Evolutionary conservation across 2,888 invertebrate genomes (phyloP).

Genomic region (Thereva unica): DNA sequence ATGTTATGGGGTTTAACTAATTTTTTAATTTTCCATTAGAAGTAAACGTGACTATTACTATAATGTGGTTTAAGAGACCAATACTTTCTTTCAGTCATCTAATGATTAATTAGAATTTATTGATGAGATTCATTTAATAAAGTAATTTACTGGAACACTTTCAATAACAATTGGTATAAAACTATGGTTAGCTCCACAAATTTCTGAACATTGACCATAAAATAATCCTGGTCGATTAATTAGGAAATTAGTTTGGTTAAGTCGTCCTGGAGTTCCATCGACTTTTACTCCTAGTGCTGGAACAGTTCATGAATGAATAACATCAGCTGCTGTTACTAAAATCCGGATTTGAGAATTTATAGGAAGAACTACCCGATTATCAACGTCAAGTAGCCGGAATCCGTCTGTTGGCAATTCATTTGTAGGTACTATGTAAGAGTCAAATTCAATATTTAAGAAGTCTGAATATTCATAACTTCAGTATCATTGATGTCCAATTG

Average conservation of each 20-base stretch:
- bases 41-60: conserved; percentile 67
- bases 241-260: conserved; percentile 68
- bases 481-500: conserved; percentile 69
- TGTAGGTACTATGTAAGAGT: conserved; percentile 65
- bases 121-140: conserved; percentile 63
- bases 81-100: conserved; percentile 71
- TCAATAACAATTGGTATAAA: conserved; percentile 77
- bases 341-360: conserved; percentile 67
- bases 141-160: conserved; percentile 62
- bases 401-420: conserved; percentile 55
- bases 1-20: conserved; percentile 63
- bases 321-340: conserved; percentile 66
- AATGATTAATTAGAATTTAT: conserved; percentile 60
- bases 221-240: conserved; percentile 68
- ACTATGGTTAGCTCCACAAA: conserved; percentile 78
- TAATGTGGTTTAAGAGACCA: conserved; percentile 72
- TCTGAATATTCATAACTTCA: conserved; percentile 71
- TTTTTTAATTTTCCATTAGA: conserved; percentile 62
- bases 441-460: conserved; percentile 65
- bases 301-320: conserved; percentile 70
- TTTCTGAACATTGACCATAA: conserved; percentile 80
- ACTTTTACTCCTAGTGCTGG: conserved; percentile 68
- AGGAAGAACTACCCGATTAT: conserved; percentile 65
- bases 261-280: conserved; percentile 67
- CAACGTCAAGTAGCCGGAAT: conserved; percentile 67